A percentile compares a stretch with the other conserved stretches of the same genome.
phyloP scores from a whole-genome alignment of 2,888 invertebrate species.

The Teinopalpus imperialis region DNA sequence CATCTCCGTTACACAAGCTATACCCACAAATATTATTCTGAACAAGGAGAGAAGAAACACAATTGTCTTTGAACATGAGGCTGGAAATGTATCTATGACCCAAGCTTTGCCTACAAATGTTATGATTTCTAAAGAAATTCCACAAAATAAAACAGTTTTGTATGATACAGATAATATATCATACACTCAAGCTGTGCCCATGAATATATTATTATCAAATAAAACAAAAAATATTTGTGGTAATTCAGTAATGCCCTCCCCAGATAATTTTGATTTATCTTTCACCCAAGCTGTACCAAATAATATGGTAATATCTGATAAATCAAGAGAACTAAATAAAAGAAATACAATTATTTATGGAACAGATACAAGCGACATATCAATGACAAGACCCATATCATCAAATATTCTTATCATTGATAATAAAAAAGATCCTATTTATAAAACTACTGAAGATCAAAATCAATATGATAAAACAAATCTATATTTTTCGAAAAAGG shows the following conservation, averaged over 20 bases:
- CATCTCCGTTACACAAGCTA: conserved; percentile 23
- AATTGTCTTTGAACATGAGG: conserved; percentile 35
- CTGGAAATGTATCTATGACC: conserved; percentile 36
- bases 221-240: conserved; percentile 6
- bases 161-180: conserved; percentile 32
- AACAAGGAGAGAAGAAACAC: conserved; percentile 31
- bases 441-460: too few species aligned
- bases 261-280: conserved; percentile 22
- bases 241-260: conserved; percentile 1
- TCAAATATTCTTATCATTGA: conserved; percentile 26
- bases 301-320: conserved; percentile 26
- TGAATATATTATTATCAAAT: conserved; percentile 4
- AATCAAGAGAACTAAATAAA: conserved; percentile 24
- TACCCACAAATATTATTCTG: conserved; percentile 24
- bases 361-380: conserved; percentile 31
- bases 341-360: conserved; percentile 34
- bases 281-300: conserved; percentile 38
- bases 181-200: conserved; percentile 35
- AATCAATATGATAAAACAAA: too few species aligned
- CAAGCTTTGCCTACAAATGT: conserved; percentile 33
- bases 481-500: too few species aligned
- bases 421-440: too few species aligned
- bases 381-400: conserved; percentile 39
- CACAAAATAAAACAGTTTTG: conserved; percentile 32
- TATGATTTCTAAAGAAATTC: conserved; percentile 23